These are phyloP conservation scores for Taurulus bubalis DNA, from an alignment of 2,113 vertebrate species.

Conservation along the genomic window DNA sequence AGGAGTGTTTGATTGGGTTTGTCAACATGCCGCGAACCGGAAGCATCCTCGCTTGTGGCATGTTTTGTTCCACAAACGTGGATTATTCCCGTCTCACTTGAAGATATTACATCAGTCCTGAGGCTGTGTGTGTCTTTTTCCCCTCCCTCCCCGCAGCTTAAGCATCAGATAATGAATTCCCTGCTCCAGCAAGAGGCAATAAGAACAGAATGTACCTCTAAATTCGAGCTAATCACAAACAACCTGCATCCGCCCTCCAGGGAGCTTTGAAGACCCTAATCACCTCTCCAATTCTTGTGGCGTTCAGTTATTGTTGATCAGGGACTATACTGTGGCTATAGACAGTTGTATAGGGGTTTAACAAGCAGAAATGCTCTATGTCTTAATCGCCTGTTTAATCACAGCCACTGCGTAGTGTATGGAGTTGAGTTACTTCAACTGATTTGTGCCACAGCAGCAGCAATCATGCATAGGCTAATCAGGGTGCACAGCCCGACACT, in stretches of 20 bases:
- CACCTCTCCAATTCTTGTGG: constrained; percentile 72
- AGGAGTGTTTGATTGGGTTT: constrained; percentile 67
- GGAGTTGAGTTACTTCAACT: constrained; percentile 76
- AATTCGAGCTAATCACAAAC: constrained; percentile 74
- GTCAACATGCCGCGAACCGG: constrained; percentile 49
- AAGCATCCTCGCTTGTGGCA: constrained; percentile 26
- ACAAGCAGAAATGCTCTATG: constrained; percentile 68
- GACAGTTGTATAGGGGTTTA: constrained; percentile 74
- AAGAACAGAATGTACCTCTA: constrained; percentile 73
- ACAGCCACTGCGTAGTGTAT: constrained; percentile 68
- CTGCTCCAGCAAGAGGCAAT: constrained; percentile 54
- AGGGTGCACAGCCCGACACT: constrained; percentile 67
- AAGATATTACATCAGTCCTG: constrained; percentile 54
- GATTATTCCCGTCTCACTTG: constrained; percentile 47
- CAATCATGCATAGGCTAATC: constrained; percentile 80
- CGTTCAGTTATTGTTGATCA: constrained; percentile 70
- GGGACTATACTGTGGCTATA: constrained; percentile 63
- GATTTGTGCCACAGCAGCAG: constrained; percentile 75
- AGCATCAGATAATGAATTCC: constrained; percentile 71
- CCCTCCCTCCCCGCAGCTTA: constrained; percentile 13
- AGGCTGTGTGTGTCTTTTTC: constrained; percentile 22
- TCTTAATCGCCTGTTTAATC: constrained; percentile 80
- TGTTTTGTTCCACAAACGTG: constrained; percentile 30
- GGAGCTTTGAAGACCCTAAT: constrained; percentile 77
- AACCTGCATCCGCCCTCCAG: constrained; percentile 68